A percentile compares a stretch with the other conserved stretches of the same genome.
These are phyloP conservation scores for Rana temporaria DNA, from an alignment of 2,113 vertebrate genomes.

Conservation along the genomic window DNA sequence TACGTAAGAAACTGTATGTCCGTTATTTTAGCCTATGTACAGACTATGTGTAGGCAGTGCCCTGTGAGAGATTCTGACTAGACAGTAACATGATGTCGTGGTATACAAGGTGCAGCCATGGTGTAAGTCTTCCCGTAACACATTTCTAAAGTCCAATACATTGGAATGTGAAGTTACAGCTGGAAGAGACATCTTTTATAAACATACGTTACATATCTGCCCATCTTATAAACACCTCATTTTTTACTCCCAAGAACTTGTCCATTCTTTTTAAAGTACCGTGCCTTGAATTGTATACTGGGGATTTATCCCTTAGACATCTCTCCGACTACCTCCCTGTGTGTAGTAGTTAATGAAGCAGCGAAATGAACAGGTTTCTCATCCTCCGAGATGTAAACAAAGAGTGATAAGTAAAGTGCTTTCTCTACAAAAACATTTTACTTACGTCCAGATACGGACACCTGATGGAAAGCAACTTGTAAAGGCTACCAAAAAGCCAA, in stretches of 20 bases:
- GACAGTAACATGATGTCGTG: neutral
- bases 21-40: too few relatives aligned
- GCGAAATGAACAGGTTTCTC: neutral
- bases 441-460: neutral
- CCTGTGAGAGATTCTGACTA: neutral
- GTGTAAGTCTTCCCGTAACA: neutral
- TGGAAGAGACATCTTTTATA: slow-evolving; percentile 44
- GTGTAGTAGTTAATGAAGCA: neutral
- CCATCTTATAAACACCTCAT: slow-evolving; percentile 48
- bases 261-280: neutral
- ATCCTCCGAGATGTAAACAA: neutral
- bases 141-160: neutral
- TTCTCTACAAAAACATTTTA: neutral
- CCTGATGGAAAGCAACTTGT: too few relatives aligned
- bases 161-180: slow-evolving; percentile 41
- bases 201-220: slow-evolving; percentile 34
- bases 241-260: slow-evolving; percentile 10
- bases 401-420: neutral
- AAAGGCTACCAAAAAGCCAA: too few relatives aligned
- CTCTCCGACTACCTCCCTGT: neutral
- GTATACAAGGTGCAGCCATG: neutral
- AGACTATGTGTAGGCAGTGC: neutral
- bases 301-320: neutral
- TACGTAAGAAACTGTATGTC: too few relatives aligned
- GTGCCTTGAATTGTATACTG: neutral